These are phyloP conservation scores for Andrena flavipes DNA, from an alignment of 2,888 invertebrate genomes.

Conservation along the genomic window DNA sequence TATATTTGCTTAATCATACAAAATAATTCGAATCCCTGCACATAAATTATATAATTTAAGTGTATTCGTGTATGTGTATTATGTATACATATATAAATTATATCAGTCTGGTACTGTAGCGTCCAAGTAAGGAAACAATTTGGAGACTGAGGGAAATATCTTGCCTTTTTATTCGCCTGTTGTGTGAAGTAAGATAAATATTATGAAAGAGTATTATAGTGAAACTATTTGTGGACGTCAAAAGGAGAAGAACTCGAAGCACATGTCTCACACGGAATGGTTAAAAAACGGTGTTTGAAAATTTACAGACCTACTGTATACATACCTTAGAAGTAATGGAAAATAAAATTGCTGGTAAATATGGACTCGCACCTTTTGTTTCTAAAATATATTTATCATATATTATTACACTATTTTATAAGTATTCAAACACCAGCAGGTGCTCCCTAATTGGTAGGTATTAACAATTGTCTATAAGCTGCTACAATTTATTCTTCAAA, in stretches of 20 bases:
- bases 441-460: background rate
- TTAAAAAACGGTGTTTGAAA: background rate
- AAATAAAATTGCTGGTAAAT: background rate
- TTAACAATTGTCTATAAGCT: background rate
- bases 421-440: no score
- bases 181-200: constrained; percentile 57
- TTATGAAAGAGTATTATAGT: constrained; percentile 36
- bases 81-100: constrained; percentile 55
- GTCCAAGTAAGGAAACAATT: constrained; percentile 77
- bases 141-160: constrained; percentile 82
- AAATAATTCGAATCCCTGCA: constrained; percentile 33
- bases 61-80: constrained; percentile 61
- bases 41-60: constrained; percentile 64
- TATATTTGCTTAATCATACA: background rate
- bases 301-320: background rate
- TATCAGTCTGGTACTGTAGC: constrained; percentile 73
- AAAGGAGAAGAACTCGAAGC: constrained; percentile 24
- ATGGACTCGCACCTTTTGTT: background rate
- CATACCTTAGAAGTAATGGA: background rate
- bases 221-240: constrained; percentile 51
- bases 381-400: no score
- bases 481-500: background rate
- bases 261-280: constrained; percentile 32
- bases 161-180: constrained; percentile 78
- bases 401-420: no score